Evolutionary conservation across 2,888 invertebrate genomes (phyloP).

Genomic region (Drosophila histrio): DNA sequence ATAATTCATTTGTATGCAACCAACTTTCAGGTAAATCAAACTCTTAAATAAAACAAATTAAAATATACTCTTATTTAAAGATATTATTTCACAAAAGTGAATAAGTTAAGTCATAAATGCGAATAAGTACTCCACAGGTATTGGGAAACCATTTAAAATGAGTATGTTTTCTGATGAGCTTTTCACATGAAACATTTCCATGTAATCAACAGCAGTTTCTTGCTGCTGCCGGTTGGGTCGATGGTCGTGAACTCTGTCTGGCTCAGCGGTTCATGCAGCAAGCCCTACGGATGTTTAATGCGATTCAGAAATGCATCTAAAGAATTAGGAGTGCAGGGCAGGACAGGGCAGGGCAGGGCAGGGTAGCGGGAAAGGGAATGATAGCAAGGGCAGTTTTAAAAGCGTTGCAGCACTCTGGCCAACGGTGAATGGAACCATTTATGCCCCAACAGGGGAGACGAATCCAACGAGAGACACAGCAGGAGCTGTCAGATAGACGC

Average conservation of each 20-base stretch:
- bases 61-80: background rate
- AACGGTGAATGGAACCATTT: slow-evolving; percentile 46
- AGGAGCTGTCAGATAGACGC: slow-evolving; percentile 32
- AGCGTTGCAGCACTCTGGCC: slow-evolving; percentile 38
- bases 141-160: slow-evolving; percentile 30
- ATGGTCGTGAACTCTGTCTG: slow-evolving; percentile 70
- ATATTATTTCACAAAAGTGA: background rate
- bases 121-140: slow-evolving; percentile 11
- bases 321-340: slow-evolving; percentile 22
- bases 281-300: slow-evolving; percentile 45
- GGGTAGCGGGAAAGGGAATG: background rate
- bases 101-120: background rate
- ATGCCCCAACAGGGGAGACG: slow-evolving; percentile 4
- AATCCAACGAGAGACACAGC: background rate
- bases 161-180: slow-evolving; percentile 14
- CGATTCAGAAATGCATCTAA: slow-evolving; percentile 55
- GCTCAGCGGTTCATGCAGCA: slow-evolving; percentile 53
- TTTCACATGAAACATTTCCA: slow-evolving; percentile 41
- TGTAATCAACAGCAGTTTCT: slow-evolving; percentile 43
- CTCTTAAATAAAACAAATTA: background rate
- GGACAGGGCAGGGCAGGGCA: background rate
- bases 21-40: background rate
- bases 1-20: background rate
- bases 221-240: slow-evolving; percentile 26
- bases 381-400: slow-evolving; percentile 40